Conservation (phyloP, 2,888 invertebrate species). For the Lathronympha strigana region DNA sequence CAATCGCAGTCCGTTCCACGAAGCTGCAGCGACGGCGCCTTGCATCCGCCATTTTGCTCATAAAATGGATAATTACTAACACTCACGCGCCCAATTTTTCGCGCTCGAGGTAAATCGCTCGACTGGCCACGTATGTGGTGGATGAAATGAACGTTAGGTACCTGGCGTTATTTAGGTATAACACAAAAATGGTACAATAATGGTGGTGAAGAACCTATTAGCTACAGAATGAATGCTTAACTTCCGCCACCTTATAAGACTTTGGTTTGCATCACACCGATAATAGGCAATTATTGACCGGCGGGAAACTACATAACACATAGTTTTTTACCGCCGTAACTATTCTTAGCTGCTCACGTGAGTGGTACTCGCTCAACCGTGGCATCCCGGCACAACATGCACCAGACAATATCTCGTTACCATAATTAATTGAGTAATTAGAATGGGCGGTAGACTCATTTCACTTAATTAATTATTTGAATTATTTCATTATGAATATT, state of each 20-base stretch:
- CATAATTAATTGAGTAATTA: conserved; percentile 54
- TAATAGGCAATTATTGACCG: conserved; percentile 25
- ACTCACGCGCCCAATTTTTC: conserved; percentile 39
- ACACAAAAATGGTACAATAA: not conserved
- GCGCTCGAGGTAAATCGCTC: conserved; percentile 35
- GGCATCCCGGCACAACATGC: conserved; percentile 56
- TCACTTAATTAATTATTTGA: conserved; percentile 18
- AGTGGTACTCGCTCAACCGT: conserved; percentile 54
- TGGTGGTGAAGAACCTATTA: too few species aligned
- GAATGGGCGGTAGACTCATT: conserved; percentile 47
- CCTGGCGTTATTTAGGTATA: not conserved
- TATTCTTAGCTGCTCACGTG: conserved; percentile 33
- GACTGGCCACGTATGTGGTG: not conserved
- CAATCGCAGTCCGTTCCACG: conserved; percentile 56
- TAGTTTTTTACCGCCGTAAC: conserved; percentile 25
- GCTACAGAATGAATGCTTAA: conserved; percentile 8
- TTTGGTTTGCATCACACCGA: conserved; percentile 15
- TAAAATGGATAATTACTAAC: conserved; percentile 56
- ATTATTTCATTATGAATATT: conserved; percentile 3
- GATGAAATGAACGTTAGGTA: not conserved
- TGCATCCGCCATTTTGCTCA: conserved; percentile 73
- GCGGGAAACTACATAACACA: conserved; percentile 27
- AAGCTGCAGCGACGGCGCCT: conserved; percentile 59
- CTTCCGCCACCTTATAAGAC: conserved; percentile 16
- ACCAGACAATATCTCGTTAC: conserved; percentile 53